A percentile compares a stretch with the other conserved stretches of the same genome.
Conservation (phyloP, 2,113 vertebrate genomes). For the Camelus bactrianus region DNA sequence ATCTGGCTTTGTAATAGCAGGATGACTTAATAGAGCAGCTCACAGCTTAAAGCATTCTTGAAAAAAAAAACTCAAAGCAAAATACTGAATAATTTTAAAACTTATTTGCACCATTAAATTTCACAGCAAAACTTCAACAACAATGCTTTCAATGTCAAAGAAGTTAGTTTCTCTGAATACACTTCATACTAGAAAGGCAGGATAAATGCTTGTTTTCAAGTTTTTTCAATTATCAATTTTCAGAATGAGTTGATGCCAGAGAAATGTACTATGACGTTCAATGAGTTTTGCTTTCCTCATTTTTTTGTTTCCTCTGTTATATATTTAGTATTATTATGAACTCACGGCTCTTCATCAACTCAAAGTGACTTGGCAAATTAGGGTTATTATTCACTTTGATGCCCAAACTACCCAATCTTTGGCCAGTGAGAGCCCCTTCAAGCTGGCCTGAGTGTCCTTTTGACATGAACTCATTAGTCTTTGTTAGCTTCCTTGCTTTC, state of each 20-base stretch:
- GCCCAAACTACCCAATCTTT: background rate
- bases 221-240: background rate
- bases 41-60: background rate
- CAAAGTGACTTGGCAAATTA: background rate
- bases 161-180: background rate
- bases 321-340: background rate
- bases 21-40: background rate
- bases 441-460: background rate
- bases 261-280: background rate
- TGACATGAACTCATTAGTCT: background rate
- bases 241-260: background rate
- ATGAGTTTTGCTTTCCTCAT: background rate
- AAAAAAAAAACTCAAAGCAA: conserved; percentile 37
- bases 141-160: conserved; percentile 5
- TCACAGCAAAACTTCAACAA: conserved; percentile 3
- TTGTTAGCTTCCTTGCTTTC: background rate
- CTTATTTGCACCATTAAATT: background rate
- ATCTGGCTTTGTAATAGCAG: background rate
- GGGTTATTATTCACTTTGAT: background rate
- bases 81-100: conserved; percentile 24
- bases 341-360: background rate
- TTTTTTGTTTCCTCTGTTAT: background rate
- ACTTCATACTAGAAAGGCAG: background rate
- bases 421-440: background rate
- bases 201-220: background rate